Evolutionary conservation across 2,888 invertebrate species (phyloP).

Genomic region (Sepiola atlantica): DNA sequence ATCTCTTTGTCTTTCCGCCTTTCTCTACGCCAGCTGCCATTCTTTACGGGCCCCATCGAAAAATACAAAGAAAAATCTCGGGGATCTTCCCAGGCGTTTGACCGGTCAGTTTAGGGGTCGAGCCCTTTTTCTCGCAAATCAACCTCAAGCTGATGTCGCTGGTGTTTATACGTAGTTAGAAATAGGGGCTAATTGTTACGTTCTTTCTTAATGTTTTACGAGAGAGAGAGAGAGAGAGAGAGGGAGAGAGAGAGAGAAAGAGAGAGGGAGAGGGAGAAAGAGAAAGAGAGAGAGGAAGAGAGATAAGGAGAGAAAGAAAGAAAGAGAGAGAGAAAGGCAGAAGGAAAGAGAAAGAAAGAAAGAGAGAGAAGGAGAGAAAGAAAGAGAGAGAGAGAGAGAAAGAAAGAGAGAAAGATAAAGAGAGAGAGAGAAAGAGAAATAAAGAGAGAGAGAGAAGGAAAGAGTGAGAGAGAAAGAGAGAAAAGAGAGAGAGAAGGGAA

Average conservation of each 20-base stretch:
- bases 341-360: neutral
- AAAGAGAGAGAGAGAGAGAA: too few species aligned
- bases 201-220: neutral
- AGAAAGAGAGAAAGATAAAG: neutral
- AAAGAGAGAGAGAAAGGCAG: neutral
- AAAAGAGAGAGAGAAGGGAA: neutral
- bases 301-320: neutral
- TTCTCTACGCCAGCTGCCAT: neutral
- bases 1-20: neutral
- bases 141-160: neutral
- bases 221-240: neutral
- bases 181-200: neutral
- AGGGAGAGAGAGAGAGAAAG: too few species aligned
- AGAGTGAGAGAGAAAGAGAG: too few species aligned
- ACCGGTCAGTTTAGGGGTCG: conserved; percentile 16
- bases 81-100: neutral
- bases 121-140: conserved; percentile 32
- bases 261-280: too few species aligned
- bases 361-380: too few species aligned
- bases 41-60: neutral
- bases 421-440: neutral
- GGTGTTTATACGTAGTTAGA: neutral
- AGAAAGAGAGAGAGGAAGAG: neutral
- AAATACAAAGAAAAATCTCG: neutral
- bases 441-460: neutral